Evolutionary conservation across 2,113 vertebrate genomes (phyloP).

Genomic region (Trematomus loennbergii): DNA sequence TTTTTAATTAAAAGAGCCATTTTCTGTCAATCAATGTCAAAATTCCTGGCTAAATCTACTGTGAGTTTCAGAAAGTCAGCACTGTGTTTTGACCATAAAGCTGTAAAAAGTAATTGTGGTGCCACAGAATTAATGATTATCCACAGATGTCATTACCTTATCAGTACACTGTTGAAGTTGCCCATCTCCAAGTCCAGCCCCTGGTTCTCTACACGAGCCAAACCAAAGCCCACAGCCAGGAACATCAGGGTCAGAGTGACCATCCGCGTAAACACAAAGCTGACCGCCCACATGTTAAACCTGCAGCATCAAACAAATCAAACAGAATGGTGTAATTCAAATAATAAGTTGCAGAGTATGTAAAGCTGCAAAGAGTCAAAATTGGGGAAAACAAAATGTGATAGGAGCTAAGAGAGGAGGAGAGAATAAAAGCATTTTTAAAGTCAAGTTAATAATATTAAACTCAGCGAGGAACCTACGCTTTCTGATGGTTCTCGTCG

Average conservation of each 20-base stretch:
- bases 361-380: too few species aligned
- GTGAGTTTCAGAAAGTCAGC: background rate
- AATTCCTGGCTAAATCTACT: too few species aligned
- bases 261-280: constrained; percentile 93
- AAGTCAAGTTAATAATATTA: background rate
- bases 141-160: constrained; percentile 84
- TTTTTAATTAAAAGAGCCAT: background rate
- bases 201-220: constrained; percentile 92
- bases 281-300: constrained; percentile 93
- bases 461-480: constrained; percentile 83
- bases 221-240: constrained; percentile 93
- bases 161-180: constrained; percentile 93
- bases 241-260: constrained; percentile 94
- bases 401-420: too few species aligned
- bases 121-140: constrained; percentile 18
- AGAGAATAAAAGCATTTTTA: too few species aligned
- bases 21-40: background rate
- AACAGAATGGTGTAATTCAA: background rate
- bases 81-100: background rate
- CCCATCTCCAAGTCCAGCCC: constrained; percentile 89
- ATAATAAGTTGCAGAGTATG: background rate
- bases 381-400: background rate
- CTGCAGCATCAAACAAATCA: constrained; percentile 73
- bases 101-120: background rate
- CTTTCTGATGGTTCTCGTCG: constrained; percentile 94